Percentiles rank a stretch among this genome's conserved stretches.
These are phyloP conservation scores for Micrastur ruficollis DNA, from an alignment of 2,797 vertebrate genomes.

Conservation along the genomic window DNA sequence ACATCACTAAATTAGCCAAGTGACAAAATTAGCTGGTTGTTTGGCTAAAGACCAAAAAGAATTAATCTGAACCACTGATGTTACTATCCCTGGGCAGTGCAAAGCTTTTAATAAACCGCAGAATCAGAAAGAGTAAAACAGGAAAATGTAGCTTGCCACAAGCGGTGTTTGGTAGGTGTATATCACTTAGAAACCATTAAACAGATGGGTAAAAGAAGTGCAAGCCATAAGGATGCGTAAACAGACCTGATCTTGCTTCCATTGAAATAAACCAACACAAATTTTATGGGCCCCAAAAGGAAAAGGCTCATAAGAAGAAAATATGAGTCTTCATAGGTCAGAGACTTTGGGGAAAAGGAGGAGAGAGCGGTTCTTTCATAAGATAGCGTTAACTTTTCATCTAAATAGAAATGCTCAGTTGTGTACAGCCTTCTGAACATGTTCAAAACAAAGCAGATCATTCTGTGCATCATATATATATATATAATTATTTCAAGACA, in stretches of 20 bases:
- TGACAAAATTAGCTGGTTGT: conserved; percentile 50
- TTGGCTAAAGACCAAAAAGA: conserved; percentile 51
- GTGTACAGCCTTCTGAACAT: not conserved
- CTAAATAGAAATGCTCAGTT: not conserved
- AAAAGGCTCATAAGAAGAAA: not conserved
- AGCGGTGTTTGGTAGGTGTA: not conserved
- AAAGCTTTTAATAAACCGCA: conserved; percentile 50
- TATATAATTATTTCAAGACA: not conserved
- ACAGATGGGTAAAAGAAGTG: conserved; percentile 5
- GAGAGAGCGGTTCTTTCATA: not conserved
- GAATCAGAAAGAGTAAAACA: not conserved
- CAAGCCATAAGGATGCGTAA: not conserved
- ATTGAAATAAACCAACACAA: not conserved
- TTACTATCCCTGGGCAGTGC: conserved; percentile 1
- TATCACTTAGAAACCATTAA: conserved; percentile 4
- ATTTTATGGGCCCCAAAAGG: not conserved
- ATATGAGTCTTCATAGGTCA: not conserved
- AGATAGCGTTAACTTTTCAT: not conserved
- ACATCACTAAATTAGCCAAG: conserved; percentile 52
- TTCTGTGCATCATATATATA: not conserved
- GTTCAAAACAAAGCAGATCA: not conserved
- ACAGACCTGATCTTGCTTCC: not conserved
- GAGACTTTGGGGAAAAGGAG: not conserved
- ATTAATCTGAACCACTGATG: conserved; percentile 42
- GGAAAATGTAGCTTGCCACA: not conserved